A percentile compares a stretch with the other conserved stretches of the same genome.
Evolutionary conservation across 2,113 vertebrate species (phyloP).

Genomic region (Peromyscus maniculatus): DNA sequence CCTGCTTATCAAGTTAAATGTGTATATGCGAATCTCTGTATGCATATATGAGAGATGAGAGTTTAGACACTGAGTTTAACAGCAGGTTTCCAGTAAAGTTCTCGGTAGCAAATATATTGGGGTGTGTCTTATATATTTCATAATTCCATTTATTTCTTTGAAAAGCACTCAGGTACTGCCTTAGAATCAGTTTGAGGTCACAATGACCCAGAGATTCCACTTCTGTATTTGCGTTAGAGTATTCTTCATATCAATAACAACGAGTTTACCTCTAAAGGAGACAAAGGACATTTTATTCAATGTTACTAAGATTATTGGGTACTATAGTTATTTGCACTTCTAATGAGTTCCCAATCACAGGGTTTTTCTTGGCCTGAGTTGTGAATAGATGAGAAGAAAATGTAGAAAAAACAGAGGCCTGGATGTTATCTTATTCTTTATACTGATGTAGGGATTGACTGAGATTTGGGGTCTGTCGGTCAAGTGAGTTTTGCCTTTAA

Average conservation of each 20-base stretch:
- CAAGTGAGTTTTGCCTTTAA: not conserved
- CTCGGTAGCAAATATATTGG: not conserved
- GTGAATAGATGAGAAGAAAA: not conserved
- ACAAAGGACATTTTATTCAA: slow-evolving; percentile 10
- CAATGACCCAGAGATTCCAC: not conserved
- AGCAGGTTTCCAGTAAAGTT: not conserved
- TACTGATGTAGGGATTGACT: not conserved
- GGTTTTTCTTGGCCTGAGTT: not conserved
- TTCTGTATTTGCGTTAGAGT: not conserved
- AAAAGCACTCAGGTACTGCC: not conserved
- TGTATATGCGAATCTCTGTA: not conserved
- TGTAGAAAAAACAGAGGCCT: not conserved
- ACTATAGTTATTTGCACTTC: not conserved
- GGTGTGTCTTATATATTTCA: not conserved
- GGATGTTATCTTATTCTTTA: not conserved
- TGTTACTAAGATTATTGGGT: not conserved
- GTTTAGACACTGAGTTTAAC: not conserved
- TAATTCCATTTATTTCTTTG: not conserved
- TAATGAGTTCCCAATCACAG: not conserved
- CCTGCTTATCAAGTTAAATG: not conserved
- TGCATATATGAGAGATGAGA: not conserved
- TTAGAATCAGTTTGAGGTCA: not conserved
- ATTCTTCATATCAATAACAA: not conserved
- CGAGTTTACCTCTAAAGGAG: not conserved
- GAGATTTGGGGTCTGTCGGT: not conserved